These are phyloP conservation scores for Azorinus chamasolen DNA, from an alignment of 2,888 invertebrate genomes.

Conservation along the genomic window DNA sequence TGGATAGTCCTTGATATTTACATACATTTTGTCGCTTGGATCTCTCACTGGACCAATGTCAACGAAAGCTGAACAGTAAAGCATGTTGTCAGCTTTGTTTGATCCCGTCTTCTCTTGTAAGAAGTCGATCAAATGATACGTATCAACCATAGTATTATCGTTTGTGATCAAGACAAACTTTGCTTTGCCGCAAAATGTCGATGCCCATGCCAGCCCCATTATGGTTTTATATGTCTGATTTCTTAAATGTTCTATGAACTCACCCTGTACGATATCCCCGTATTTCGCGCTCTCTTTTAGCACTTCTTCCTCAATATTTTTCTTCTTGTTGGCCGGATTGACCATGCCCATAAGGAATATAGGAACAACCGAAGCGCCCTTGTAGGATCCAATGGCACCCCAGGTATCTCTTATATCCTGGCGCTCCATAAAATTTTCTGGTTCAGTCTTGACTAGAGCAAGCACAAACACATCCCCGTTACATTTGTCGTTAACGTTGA, in stretches of 20 bases:
- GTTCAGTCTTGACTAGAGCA: slow-evolving; percentile 58
- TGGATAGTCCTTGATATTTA: slow-evolving; percentile 66
- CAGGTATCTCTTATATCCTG: slow-evolving; percentile 66
- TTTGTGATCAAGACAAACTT: slow-evolving; percentile 82
- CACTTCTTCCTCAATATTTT: slow-evolving; percentile 33
- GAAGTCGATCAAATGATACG: slow-evolving; percentile 88
- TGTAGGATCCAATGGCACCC: slow-evolving; percentile 49
- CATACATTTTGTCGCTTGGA: slow-evolving; percentile 66
- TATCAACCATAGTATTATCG: slow-evolving; percentile 84
- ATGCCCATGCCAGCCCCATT: slow-evolving; percentile 78
- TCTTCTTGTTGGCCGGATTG: background rate
- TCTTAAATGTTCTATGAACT: slow-evolving; percentile 82
- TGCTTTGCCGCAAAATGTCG: slow-evolving; percentile 76
- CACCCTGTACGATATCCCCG: slow-evolving; percentile 71
- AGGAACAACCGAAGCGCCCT: slow-evolving; percentile 18
- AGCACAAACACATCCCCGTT: slow-evolving; percentile 32
- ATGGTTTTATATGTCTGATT: slow-evolving; percentile 84
- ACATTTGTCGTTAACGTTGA: slow-evolving; percentile 30
- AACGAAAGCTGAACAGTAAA: slow-evolving; percentile 67
- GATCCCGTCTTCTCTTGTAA: slow-evolving; percentile 18
- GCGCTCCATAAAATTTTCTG: slow-evolving; percentile 39
- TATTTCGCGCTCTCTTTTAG: slow-evolving; percentile 36
- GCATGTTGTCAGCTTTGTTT: slow-evolving; percentile 33
- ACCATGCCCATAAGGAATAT: slow-evolving; percentile 56
- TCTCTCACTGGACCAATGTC: slow-evolving; percentile 52